These are phyloP conservation scores for Danio choprae DNA, from an alignment of 2,797 vertebrate genomes.

Conservation along the genomic window DNA sequence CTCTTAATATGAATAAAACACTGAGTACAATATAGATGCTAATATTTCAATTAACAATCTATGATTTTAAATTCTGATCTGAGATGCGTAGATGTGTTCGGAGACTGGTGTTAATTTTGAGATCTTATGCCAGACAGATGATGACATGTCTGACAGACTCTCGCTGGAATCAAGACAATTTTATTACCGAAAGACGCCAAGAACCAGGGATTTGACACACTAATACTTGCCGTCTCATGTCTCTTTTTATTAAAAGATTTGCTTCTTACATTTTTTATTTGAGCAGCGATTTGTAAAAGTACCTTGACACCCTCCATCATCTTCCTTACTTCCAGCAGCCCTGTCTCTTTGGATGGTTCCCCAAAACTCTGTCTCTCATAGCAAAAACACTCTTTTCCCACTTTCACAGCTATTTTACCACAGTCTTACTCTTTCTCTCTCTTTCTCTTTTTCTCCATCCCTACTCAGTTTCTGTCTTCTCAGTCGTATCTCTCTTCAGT, in stretches of 20 bases:
- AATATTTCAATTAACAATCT: neutral
- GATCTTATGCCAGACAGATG: conserved; percentile 18
- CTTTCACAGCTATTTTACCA: conserved; percentile 25
- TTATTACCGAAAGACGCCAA: conserved; percentile 9
- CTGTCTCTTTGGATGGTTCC: conserved; percentile 4
- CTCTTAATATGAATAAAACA: too few relatives aligned
- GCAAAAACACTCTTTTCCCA: conserved; percentile 34
- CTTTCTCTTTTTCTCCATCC: conserved; percentile 32
- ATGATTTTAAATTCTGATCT: conserved; percentile 5
- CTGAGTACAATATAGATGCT: too few relatives aligned
- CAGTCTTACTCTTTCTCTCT: conserved; percentile 47
- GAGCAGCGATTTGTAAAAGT: conserved; percentile 45
- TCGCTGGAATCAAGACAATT: conserved; percentile 38
- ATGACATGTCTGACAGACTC: conserved; percentile 32
- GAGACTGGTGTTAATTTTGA: conserved; percentile 2
- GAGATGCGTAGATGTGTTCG: conserved; percentile 3
- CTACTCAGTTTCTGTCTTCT: conserved; percentile 41
- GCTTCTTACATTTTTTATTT: conserved; percentile 36
- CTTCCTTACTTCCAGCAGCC: conserved; percentile 13
- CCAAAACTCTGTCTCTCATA: conserved; percentile 1
- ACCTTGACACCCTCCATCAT: conserved; percentile 29
- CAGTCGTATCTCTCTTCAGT: conserved; percentile 51
- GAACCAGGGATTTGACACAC: neutral
- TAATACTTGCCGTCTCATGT: conserved; percentile 10
- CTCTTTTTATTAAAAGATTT: conserved; percentile 48